Conservation (phyloP, 2,797 vertebrate species). For the Loris lydekkerianus region DNA sequence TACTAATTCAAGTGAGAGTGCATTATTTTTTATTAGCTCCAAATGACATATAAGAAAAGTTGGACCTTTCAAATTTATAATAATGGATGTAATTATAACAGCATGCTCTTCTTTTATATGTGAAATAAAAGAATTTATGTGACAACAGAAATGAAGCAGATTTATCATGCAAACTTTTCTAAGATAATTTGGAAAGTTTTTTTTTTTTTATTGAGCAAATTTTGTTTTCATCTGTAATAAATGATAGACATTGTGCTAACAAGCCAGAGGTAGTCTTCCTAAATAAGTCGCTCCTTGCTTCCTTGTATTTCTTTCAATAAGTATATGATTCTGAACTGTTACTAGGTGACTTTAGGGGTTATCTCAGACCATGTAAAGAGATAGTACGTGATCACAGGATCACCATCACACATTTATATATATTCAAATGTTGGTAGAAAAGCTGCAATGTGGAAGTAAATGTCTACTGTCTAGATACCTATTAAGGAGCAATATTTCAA, state of each 20-base stretch:
- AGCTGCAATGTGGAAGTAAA: background rate
- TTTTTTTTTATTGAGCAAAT: conserved; percentile 15
- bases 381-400: background rate
- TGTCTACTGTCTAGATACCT: background rate
- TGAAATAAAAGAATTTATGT: conserved; percentile 34
- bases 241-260: background rate
- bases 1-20: background rate
- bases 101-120: background rate
- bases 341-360: background rate
- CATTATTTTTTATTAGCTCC: conserved; percentile 28
- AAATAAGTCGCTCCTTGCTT: background rate
- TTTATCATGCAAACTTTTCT: background rate
- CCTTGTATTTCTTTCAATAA: background rate
- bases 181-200: conserved; percentile 32
- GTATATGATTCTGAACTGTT: background rate
- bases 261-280: background rate
- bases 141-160: background rate
- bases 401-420: background rate
- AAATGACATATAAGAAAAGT: conserved; percentile 36
- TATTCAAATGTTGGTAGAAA: background rate
- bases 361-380: background rate
- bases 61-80: conserved; percentile 37
- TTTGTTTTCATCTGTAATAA: conserved; percentile 23
- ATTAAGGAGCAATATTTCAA: background rate
- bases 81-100: conserved; percentile 33